Conservation (phyloP, 2,888 invertebrate species). For the Pemphredon lugubris region DNA sequence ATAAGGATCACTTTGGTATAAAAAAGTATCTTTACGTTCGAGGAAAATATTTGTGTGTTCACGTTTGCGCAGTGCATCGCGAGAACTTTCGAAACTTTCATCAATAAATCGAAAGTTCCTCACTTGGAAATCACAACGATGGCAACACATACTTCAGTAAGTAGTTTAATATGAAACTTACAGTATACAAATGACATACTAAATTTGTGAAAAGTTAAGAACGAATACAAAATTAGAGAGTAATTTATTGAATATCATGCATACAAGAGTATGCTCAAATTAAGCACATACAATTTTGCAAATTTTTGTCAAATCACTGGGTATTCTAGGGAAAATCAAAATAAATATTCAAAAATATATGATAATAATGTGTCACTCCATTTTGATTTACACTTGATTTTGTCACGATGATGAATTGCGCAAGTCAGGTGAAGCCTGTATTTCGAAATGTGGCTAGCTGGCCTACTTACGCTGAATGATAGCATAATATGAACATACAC, state of each 20-base stretch:
- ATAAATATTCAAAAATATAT: neutral
- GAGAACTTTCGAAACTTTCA: constrained; percentile 31
- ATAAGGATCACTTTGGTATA: neutral
- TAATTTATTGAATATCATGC: no score
- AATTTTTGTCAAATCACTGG: no score
- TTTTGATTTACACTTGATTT: neutral
- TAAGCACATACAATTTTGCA: no score
- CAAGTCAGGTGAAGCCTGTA: no score
- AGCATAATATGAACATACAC: no score
- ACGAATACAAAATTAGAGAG: neutral
- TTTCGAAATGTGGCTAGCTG: neutral
- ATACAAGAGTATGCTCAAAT: no score
- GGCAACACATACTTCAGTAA: constrained; percentile 39
- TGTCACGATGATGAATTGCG: no score
- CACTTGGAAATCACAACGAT: constrained; percentile 22
- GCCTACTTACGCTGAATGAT: constrained; percentile 49
- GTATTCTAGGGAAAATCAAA: neutral
- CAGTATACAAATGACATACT: neutral
- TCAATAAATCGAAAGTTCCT: constrained; percentile 10
- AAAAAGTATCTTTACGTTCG: neutral
- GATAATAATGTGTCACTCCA: neutral
- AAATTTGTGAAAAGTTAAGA: neutral
- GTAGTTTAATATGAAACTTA: constrained; percentile 23
- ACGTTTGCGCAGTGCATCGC: neutral
- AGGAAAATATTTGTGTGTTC: neutral